A percentile compares a stretch with the other conserved stretches of the same genome.
These are phyloP conservation scores for Cnemophilus loriae DNA, from an alignment of 2,113 vertebrate species.

Conservation along the genomic window DNA sequence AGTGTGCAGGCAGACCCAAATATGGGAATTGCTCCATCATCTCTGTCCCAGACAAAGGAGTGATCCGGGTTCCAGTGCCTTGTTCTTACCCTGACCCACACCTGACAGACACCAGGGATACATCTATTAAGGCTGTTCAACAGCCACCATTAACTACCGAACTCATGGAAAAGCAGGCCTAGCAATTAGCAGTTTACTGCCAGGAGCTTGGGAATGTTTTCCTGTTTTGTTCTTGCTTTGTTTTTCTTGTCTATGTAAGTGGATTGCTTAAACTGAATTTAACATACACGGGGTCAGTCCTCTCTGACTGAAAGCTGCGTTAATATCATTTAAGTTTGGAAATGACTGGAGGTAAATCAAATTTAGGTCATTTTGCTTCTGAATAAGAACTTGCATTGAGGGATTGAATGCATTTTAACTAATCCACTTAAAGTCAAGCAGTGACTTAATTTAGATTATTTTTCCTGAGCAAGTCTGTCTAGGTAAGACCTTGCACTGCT, in stretches of 20 bases:
- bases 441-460: slow-evolving; percentile 11
- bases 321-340: slow-evolving; percentile 21
- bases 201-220: not conserved
- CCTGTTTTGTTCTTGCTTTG: not conserved
- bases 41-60: not conserved
- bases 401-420: slow-evolving; percentile 4
- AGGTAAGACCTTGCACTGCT: not conserved
- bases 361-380: slow-evolving; percentile 21
- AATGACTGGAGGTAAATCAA: slow-evolving; percentile 8
- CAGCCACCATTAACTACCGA: not conserved
- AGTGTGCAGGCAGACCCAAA: not conserved
- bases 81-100: not conserved
- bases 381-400: not conserved
- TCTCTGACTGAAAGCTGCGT: not conserved
- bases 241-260: not conserved
- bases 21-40: not conserved
- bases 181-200: not conserved
- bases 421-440: slow-evolving; percentile 46
- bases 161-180: not conserved
- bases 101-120: not conserved
- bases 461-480: not conserved
- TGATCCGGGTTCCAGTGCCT: fast-evolving
- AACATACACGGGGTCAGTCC: not conserved
- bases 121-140: not conserved
- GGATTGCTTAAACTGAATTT: not conserved